phyloP scores from a whole-genome alignment of 2,113 vertebrate genomes.

The Muscicapa adusta region DNA sequence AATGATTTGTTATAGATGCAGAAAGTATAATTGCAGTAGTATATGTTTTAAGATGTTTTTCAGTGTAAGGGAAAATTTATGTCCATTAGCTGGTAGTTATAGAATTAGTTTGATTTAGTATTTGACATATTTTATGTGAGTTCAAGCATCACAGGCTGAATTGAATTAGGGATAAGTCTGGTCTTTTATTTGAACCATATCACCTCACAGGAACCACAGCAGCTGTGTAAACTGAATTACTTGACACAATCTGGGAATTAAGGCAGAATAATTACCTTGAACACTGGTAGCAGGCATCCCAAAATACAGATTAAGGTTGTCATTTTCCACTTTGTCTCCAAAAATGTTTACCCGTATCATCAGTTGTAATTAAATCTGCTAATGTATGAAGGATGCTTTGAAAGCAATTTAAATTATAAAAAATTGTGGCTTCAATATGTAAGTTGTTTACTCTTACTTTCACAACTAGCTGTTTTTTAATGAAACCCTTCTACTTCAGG shows the following conservation, averaged over 20 bases:
- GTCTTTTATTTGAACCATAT: constrained; percentile 4
- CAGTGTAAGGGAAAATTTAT: neutral
- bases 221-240: constrained; percentile 46
- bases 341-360: constrained; percentile 18
- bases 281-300: neutral
- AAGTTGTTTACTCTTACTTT: neutral
- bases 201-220: neutral
- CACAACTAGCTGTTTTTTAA: neutral
- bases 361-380: neutral
- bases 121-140: neutral
- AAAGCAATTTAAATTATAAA: neutral
- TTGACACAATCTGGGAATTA: constrained; percentile 12
- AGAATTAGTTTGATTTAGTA: neutral
- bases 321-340: constrained; percentile 39
- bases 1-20: neutral
- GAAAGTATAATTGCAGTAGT: neutral
- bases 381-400: neutral
- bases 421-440: neutral
- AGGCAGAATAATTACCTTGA: constrained; percentile 25
- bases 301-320: constrained; percentile 47
- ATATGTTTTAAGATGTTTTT: neutral
- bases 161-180: neutral
- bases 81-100: neutral
- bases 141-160: rapidly evolving
- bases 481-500: neutral